These are phyloP conservation scores for Cinclus mexicanus DNA, from an alignment of 2,113 vertebrate genomes.

Conservation along the genomic window DNA sequence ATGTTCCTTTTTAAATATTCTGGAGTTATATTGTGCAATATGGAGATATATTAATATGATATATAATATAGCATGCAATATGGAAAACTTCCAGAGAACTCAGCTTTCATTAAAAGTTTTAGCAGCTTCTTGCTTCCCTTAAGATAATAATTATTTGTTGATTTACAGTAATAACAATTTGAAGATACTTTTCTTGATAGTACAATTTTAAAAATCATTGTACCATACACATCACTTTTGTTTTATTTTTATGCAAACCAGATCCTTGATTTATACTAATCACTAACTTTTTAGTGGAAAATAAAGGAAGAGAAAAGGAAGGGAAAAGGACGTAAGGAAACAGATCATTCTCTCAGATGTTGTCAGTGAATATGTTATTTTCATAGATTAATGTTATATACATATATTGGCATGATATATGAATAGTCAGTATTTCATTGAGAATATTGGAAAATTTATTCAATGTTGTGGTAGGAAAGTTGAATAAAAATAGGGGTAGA, in stretches of 20 bases:
- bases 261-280: neutral
- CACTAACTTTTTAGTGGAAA: neutral
- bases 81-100: neutral
- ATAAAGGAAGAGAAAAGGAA: neutral
- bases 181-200: neutral
- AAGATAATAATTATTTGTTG: neutral
- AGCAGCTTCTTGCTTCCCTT: neutral
- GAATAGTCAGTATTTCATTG: neutral
- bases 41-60: neutral
- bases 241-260: neutral
- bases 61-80: neutral
- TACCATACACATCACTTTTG: neutral
- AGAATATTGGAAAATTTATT: neutral
- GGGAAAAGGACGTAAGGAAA: neutral
- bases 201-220: neutral
- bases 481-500: neutral
- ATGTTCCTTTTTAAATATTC: neutral
- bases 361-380: neutral
- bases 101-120: neutral
- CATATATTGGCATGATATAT: neutral
- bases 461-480: neutral
- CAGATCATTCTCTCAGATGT: neutral
- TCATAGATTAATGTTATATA: neutral
- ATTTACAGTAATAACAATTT: neutral
- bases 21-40: neutral